Base-by-base conservation (phyloP, 2,888 invertebrate genomes). In the Gari tellinella region DNA sequence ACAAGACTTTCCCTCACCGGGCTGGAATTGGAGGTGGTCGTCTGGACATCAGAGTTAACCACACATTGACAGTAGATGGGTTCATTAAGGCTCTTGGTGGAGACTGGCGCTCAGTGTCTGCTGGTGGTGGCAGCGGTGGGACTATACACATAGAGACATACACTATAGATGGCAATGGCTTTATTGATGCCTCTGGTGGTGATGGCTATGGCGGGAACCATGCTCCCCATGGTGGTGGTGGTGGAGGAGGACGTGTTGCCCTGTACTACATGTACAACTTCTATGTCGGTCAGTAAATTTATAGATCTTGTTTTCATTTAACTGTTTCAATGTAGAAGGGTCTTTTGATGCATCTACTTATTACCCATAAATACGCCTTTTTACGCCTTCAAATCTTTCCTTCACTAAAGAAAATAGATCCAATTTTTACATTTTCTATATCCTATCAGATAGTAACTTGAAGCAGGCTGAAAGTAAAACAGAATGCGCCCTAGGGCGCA, bases 51-150 rank as follows among this genome's bases (percentile, higher is more conserved):
- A 77, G 80, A n/a, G 78, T 83, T 0, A 61, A 56, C 23, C 80
- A 86, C 38, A 80, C 81, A 10, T 68, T 87, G 23, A 86, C 86
- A 14, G 78, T 73, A 2, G 86, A 86, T 62, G 86, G 86, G 10
- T 61, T 49, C 15, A 26, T 86, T n/a, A 65, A 68, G 14, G 67
- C 72, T 14, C 62, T 64, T 15, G 87, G 86, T n/a, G 86, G 87
- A 26, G 52, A 68, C 40, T 84, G 77, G 76, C 58, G 64, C 46
- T 86, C 88, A 0, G 79, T 82, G 23, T 66, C 67, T 23, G 79
- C 85, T 19, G 88, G 86, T 8, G 88, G 88, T 31, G 86, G 86
- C n/a, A 84, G 85, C 60, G 88, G 86, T 10, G 88, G 88, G n/a
- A 64, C 79, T 61, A 77, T 87, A 25, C 70, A 77, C 58, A 83